Percentiles rank a stretch among this genome's conserved stretches.
phyloP scores from a whole-genome alignment of 2,113 vertebrate species.

The Corvus hawaiiensis region DNA sequence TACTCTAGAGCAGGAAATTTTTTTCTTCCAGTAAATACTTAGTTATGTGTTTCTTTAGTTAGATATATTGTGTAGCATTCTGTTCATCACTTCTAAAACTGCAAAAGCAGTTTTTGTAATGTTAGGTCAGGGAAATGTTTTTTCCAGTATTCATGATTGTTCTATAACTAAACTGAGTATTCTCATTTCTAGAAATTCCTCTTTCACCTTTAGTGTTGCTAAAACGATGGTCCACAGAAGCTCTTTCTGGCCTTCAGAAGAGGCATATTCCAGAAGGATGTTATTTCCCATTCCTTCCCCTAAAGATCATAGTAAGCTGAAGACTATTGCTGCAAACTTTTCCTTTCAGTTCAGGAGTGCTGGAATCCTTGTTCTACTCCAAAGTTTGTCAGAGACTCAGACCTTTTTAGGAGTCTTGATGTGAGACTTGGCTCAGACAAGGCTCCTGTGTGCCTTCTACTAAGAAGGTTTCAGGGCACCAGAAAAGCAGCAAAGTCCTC shows the following conservation, averaged over 20 bases:
- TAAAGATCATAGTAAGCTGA: not conserved
- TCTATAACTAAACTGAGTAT: not conserved
- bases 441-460: not conserved
- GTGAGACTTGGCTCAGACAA: not conserved
- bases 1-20: not conserved
- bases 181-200: not conserved
- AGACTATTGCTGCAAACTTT: not conserved
- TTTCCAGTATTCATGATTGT: not conserved
- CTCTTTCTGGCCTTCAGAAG: not conserved
- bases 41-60: not conserved
- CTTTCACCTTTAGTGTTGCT: not conserved
- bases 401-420: not conserved
- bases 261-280: not conserved
- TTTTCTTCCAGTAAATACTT: not conserved
- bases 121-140: not conserved
- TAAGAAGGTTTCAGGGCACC: not conserved
- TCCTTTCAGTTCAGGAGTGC: not conserved
- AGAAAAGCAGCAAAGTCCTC: slow-evolving; percentile 6
- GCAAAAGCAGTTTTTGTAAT: not conserved
- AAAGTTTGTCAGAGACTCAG: not conserved
- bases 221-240: not conserved
- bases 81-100: not conserved
- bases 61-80: not conserved
- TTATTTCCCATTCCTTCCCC: not conserved
- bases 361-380: not conserved